Evolutionary conservation across 1,140 invertebrate genomes (phyloP).

Genomic region (Lordiphosa collinella): DNA sequence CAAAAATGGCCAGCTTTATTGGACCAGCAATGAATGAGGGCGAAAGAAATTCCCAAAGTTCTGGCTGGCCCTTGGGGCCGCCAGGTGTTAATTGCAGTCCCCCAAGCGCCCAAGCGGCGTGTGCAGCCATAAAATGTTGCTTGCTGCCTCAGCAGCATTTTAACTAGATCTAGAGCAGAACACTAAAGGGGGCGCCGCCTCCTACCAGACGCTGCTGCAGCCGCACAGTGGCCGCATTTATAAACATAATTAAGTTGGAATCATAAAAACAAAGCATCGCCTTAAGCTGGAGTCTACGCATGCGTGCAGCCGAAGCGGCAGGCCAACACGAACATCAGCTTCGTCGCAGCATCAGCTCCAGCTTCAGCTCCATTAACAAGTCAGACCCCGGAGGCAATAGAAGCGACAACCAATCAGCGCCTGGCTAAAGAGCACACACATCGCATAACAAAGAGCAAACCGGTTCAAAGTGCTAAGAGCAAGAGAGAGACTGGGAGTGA

Average conservation of each 20-base stretch:
- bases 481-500: not conserved
- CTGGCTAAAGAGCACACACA: slow-evolving; percentile 49
- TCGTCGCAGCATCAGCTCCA: slow-evolving; percentile 16
- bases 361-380: slow-evolving; percentile 61
- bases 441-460: slow-evolving; percentile 48
- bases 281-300: slow-evolving; percentile 42
- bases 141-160: slow-evolving; percentile 34
- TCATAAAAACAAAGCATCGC: slow-evolving; percentile 59
- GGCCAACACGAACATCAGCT: slow-evolving; percentile 16
- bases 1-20: slow-evolving; percentile 3
- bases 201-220: not conserved
- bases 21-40: not conserved
- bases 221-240: slow-evolving; percentile 45
- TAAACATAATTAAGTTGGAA: slow-evolving; percentile 75
- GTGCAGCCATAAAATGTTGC: slow-evolving; percentile 41
- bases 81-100: slow-evolving; percentile 42
- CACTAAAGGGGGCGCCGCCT: not conserved
- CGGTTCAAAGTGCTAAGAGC: slow-evolving; percentile 47
- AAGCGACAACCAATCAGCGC: slow-evolving; percentile 58
- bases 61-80: not conserved
- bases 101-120: slow-evolving; percentile 24
- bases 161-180: slow-evolving; percentile 49
- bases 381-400: slow-evolving; percentile 40
- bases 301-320: slow-evolving; percentile 37
- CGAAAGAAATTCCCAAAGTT: slow-evolving; percentile 2